Percentiles rank a stretch among this genome's conserved stretches.
phyloP scores from a whole-genome alignment of 2,113 vertebrate species.

The Actenoides lindsayi region DNA sequence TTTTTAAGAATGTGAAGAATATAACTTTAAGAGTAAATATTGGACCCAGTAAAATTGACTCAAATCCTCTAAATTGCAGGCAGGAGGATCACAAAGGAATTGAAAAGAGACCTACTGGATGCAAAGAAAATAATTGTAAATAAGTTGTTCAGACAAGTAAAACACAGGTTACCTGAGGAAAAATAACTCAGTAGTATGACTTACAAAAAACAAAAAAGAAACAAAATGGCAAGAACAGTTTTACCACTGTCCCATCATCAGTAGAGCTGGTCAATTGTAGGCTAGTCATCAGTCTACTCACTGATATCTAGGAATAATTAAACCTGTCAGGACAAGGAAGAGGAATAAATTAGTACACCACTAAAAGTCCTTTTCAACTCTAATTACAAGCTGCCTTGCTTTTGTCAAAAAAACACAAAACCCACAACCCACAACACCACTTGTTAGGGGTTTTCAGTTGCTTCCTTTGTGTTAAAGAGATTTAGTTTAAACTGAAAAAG shows the following conservation, averaged over 20 bases:
- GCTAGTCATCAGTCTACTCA: slow-evolving; percentile 20
- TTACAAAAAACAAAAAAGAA: not conserved
- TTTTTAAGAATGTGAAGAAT: not conserved
- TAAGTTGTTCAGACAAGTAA: not conserved
- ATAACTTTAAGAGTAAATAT: not conserved
- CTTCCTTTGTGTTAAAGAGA: not conserved
- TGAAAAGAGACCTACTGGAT: not conserved
- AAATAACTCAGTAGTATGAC: not conserved
- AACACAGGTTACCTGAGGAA: not conserved
- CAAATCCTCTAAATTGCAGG: not conserved
- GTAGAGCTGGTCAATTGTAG: not conserved
- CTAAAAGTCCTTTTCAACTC: slow-evolving; percentile 13
- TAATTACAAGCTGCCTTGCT: slow-evolving; percentile 31
- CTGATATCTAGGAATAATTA: slow-evolving; percentile 60
- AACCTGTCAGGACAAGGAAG: slow-evolving; percentile 55
- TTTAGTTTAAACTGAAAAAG: not conserved
- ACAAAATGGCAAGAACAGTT: not conserved
- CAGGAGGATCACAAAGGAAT: not conserved
- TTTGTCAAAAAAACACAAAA: not conserved
- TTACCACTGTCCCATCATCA: not conserved
- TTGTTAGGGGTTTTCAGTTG: not conserved
- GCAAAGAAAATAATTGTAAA: not conserved
- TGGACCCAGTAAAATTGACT: not conserved
- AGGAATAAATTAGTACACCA: slow-evolving; percentile 39
- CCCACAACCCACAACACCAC: not conserved